Percentiles rank a stretch among this genome's conserved stretches.
These are phyloP conservation scores for Apogon talboti DNA, from an alignment of 2,797 vertebrate genomes.

Conservation along the genomic window DNA sequence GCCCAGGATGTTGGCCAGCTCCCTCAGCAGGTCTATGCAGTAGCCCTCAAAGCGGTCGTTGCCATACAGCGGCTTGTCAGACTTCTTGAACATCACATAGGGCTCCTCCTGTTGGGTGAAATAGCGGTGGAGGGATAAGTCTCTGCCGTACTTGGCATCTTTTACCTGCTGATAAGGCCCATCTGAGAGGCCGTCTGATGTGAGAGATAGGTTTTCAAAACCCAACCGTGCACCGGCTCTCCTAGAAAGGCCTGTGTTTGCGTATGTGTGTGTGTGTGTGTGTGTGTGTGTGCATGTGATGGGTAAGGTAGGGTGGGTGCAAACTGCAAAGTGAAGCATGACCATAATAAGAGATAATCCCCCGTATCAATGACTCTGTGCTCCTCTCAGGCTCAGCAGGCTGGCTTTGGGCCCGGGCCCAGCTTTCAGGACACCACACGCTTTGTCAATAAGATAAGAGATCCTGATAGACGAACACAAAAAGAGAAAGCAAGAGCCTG, in stretches of 20 bases:
- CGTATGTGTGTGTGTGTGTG: constrained; percentile 13
- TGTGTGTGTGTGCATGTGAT: constrained; percentile 41
- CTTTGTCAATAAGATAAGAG: constrained; percentile 77
- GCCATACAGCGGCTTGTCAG: constrained; percentile 95
- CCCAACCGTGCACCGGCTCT: constrained; percentile 23
- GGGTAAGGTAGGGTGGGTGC: constrained; percentile 39
- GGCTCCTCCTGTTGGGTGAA: constrained; percentile 90
- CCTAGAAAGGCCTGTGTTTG: constrained; percentile 23
- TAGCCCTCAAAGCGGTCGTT: constrained; percentile 98
- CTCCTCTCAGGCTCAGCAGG: constrained; percentile 54
- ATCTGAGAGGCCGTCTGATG: constrained; percentile 48
- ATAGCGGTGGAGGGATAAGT: constrained; percentile 44
- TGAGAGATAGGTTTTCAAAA: constrained; percentile 52
- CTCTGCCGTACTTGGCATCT: constrained; percentile 34
- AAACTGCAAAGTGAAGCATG: constrained; percentile 63
- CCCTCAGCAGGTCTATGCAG: constrained; percentile 95
- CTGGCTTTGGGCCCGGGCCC: constrained; percentile 49
- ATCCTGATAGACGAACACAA: constrained; percentile 70
- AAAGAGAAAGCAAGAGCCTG: constrained; percentile 43
- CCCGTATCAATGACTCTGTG: constrained; percentile 69
- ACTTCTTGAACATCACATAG: constrained; percentile 98
- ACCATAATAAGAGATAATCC: constrained; percentile 79
- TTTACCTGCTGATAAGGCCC: constrained; percentile 48
- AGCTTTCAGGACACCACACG: constrained; percentile 56
- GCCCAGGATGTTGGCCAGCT: constrained; percentile 94